phyloP scores from a whole-genome alignment of 37 sponge, comb jelly and placozoan genomes.

The Oopsacas minuta region DNA sequence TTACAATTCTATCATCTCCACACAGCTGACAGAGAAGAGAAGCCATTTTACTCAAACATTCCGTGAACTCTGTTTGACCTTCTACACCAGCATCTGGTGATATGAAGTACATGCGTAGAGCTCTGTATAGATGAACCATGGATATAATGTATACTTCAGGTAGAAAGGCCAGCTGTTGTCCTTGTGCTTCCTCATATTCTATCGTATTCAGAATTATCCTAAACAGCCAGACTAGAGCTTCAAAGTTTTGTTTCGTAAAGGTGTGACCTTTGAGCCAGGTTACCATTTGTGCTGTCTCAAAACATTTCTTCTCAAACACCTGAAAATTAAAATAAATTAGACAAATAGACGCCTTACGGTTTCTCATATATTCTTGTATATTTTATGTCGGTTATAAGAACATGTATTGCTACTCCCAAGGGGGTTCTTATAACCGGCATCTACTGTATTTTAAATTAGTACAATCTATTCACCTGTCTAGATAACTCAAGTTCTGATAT shows the following conservation, averaged over 20 bases:
- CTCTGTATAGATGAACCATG: conserved; percentile 18
- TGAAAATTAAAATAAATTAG: not conserved
- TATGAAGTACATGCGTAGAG: not conserved
- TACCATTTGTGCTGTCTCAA: not conserved
- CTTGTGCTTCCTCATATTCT: not conserved
- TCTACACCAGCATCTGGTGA: not conserved
- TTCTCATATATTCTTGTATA: not conserved
- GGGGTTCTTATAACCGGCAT: not conserved
- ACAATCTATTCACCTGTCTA: not conserved
- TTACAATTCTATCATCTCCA: not conserved
- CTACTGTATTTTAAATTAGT: not conserved
- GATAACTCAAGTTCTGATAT: not conserved
- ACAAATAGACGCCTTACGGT: not conserved
- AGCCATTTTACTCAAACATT: conserved; percentile 17
- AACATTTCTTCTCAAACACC: not conserved
- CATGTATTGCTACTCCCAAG: not conserved
- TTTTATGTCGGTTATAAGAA: not conserved
- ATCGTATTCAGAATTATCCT: not conserved
- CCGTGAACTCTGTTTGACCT: not conserved
- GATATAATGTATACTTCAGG: conserved; percentile 15
- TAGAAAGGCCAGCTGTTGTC: not conserved
- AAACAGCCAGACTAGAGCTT: not conserved
- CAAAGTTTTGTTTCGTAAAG: not conserved
- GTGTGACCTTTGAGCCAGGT: conserved; percentile 14
- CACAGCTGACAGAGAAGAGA: conserved; percentile 16